These are phyloP conservation scores for Neoarius graeffei DNA, from an alignment of 2,113 vertebrate species.

Conservation along the genomic window DNA sequence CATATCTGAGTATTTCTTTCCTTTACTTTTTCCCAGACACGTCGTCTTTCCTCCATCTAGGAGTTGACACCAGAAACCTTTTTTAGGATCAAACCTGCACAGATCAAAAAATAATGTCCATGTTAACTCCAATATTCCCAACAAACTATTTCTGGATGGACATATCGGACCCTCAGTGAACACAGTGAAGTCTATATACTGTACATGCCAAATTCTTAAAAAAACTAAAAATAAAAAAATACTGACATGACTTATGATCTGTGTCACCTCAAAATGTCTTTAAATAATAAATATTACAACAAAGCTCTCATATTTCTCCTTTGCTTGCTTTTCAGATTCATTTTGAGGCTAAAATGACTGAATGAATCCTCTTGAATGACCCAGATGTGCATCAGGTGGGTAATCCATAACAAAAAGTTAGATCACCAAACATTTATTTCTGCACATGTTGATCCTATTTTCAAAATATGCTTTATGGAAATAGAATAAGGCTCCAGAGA, in stretches of 20 bases:
- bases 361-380: too few relatives aligned
- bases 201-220: not conserved
- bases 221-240: too few relatives aligned
- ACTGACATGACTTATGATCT: not conserved
- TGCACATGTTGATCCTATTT: not conserved
- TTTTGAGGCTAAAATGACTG: too few relatives aligned
- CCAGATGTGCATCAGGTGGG: too few relatives aligned
- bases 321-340: too few relatives aligned
- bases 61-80: constrained; percentile 98
- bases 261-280: too few relatives aligned
- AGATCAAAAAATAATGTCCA: not conserved
- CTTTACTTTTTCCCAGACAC: constrained; percentile 97
- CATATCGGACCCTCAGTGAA: not conserved
- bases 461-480: not conserved
- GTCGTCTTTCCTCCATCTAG: constrained; percentile 93
- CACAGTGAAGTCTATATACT: not conserved
- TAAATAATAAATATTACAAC: too few relatives aligned
- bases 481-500: not conserved
- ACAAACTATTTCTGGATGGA: not conserved
- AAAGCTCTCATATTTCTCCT: too few relatives aligned
- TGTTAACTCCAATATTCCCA: not conserved
- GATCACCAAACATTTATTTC: too few relatives aligned
- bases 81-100: constrained; percentile 93
- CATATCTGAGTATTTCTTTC: constrained; percentile 94
- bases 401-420: too few relatives aligned